These are phyloP conservation scores for Agrochola macilenta DNA, from an alignment of 2,888 invertebrate genomes.

Conservation along the genomic window DNA sequence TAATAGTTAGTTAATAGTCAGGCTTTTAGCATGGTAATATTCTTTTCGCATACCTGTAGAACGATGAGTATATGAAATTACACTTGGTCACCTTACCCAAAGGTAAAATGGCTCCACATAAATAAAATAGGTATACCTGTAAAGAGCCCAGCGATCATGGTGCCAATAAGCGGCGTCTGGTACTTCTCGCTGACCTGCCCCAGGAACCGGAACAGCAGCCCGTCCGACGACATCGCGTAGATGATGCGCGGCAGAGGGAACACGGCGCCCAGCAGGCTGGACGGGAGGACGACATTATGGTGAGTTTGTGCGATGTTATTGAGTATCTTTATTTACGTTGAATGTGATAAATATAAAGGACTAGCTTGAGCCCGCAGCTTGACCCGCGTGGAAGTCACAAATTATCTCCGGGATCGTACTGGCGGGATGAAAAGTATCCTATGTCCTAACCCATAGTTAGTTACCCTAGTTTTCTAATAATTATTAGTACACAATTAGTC, in stretches of 20 bases:
- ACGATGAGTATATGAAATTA: not conserved
- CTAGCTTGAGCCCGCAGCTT: not conserved
- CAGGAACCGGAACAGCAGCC: slow-evolving; percentile 94
- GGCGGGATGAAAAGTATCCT: too few species aligned
- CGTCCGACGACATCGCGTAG: slow-evolving; percentile 97
- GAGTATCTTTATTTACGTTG: not conserved
- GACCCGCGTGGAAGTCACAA: too few species aligned
- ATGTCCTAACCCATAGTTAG: too few species aligned
- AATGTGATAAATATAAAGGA: not conserved
- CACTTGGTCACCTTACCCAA: not conserved
- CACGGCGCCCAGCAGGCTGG: slow-evolving; percentile 94
- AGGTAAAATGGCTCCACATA: not conserved
- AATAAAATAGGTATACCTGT: slow-evolving; percentile 89
- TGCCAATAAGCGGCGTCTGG: slow-evolving; percentile 95
- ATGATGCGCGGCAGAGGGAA: slow-evolving; percentile 96
- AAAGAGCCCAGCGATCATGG: slow-evolving; percentile 93
- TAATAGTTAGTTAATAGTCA: not conserved
- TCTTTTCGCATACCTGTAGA: not conserved
- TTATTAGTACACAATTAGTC: too few species aligned
- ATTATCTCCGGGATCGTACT: too few species aligned
- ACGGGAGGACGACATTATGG: not conserved
- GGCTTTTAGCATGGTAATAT: too few species aligned
- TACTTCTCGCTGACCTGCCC: slow-evolving; percentile 93
- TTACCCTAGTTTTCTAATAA: too few species aligned
- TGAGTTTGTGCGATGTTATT: not conserved